Evolutionary conservation across 2,797 vertebrate species (phyloP), one percentile per base, ranked within the genome.

Genomic region (Meda fulgida): DNA sequence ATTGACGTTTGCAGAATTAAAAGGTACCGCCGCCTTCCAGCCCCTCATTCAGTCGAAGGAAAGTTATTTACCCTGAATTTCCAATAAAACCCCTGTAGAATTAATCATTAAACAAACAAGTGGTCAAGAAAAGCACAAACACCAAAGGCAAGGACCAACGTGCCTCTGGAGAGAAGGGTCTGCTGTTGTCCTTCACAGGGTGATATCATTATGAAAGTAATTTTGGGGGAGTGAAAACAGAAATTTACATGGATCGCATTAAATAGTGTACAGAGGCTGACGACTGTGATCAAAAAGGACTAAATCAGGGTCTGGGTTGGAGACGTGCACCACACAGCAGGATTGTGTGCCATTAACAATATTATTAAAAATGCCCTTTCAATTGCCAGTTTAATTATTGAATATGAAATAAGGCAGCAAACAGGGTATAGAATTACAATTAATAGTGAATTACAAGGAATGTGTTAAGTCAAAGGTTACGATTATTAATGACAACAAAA

Each of bases 41-140:
- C 75, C 16, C 75, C 43, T 70, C 9, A 23, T 48, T 72, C 65
- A 51, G 55, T 46, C 78, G 4, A 51, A 14, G 58, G 43, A 40
- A 80, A 73, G 65, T 78, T 87, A 90, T 87, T 67, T 83, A 88
- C 80, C 84, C 66, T 63, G 75, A 88, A 75, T 81, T 70, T 86
- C 84, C 78, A 85, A 86, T 87, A 84, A 87, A 86, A 19, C 19
- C 73, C 9, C 40, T 4, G 31, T 75, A 38, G 43, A 71, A 84
- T 71, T 51, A 46, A 78, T 84, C 65, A 79, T 81, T 82, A 88
- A 83, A 84, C 80, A 88, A 88, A 81, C 38, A 76, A 82, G 38
- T 36, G 46, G 85, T 80, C 43, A 46, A 78, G 23, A 53, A 80
- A 78, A 86, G 7, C 36, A 70, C 70, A 86, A 85, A 87, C 60